A percentile compares a stretch with the other conserved stretches of the same genome.
Conservation (phyloP, 2,797 vertebrate species). For the Coccyzus lansbergi region DNA sequence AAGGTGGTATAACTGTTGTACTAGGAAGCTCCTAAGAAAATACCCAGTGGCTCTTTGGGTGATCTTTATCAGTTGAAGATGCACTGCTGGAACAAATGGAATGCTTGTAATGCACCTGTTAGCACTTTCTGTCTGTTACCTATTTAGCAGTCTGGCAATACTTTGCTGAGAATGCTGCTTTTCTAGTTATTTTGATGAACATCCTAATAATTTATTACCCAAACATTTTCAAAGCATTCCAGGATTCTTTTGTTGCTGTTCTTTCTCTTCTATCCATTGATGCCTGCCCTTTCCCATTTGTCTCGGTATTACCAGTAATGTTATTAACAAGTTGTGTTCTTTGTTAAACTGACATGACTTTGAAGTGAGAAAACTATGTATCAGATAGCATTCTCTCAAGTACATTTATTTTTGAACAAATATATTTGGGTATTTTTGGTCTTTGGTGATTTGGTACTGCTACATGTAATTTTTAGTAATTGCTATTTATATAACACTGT, state of each 20-base stretch:
- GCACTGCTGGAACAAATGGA: not conserved
- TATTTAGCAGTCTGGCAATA: constrained; percentile 31
- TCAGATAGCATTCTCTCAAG: not conserved
- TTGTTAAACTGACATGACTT: not conserved
- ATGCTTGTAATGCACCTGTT: constrained; percentile 4
- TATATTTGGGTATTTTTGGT: not conserved
- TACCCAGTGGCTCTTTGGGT: not conserved
- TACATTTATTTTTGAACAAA: not conserved
- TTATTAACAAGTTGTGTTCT: not conserved
- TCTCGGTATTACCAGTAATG: not conserved
- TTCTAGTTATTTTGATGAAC: not conserved
- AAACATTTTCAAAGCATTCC: constrained; percentile 36
- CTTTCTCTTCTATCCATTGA: not conserved
- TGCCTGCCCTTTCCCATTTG: not conserved
- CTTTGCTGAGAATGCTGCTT: constrained; percentile 14
- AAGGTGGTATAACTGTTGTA: not conserved
- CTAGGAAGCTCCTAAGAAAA: not conserved
- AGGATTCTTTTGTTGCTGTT: not conserved
- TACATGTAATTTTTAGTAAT: not conserved
- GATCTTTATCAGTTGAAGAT: not conserved
- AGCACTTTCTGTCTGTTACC: constrained; percentile 28
- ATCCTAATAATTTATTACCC: not conserved
- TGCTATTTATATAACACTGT: not conserved
- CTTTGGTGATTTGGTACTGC: not conserved
- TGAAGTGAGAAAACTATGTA: not conserved